Base-by-base conservation (phyloP, 2,888 invertebrate species). In the Drosophila diplacantha region DNA sequence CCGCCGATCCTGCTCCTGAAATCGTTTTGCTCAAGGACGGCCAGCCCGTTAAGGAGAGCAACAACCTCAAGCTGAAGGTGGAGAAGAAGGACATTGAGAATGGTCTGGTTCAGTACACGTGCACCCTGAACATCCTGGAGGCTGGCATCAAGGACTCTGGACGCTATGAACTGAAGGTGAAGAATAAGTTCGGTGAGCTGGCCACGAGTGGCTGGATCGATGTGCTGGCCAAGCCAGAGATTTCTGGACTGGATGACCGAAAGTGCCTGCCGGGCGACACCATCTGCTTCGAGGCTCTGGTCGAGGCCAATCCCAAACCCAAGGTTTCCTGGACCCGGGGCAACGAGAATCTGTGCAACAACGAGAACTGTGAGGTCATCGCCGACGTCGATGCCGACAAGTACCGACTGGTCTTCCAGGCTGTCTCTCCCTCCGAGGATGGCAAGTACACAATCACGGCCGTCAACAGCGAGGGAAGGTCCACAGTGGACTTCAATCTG, bases 291-390 rank as follows among this genome's bases (percentile, higher is more conserved):
- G 92, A 94, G 75, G 95, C 94, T 34, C 91, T 93, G 39, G 92
- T 98, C 3, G 93, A 93, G 76, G 96, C 97, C 24, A 96, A 96
- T 88, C 99, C 99, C 0, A 92, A 93, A 70, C 96, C 98, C 3
- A 93, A 93, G 72, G 92, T 99, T 2, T 92, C 93, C 75, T 98
- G 97, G 97, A 87, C 87, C 1, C 79, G 86, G 9, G 87, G 86
- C 16, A 87, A 85, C 61, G 87, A 87, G 61, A 88, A 89, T 62
- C 79, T 89, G 2, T 86, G 86, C 71, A 88, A 88, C 56, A 87
- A 87, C 39, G 89, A 89, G 50, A 87, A 87, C 69, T 88, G 87
- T 46, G 89, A 89, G 65, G 88, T 89, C 12, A 87, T 89, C 56
- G 89, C 89, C 26, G 89, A 89, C 65, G 82, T 88, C 3, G 89